Evolutionary conservation across 2,113 vertebrate species (phyloP).

Genomic region (Scomber colias): DNA sequence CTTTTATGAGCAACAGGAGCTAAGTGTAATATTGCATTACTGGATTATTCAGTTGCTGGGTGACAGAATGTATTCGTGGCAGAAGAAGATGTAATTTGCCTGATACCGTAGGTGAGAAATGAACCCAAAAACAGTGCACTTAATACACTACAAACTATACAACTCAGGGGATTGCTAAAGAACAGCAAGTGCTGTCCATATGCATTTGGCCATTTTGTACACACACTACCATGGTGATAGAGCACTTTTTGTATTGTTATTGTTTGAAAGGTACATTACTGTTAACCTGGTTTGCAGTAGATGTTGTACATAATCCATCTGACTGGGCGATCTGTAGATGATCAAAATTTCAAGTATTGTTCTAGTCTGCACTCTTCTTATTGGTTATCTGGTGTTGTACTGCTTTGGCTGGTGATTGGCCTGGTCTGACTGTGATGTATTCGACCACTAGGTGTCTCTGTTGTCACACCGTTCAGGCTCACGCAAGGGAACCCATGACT

Average conservation of each 20-base stretch:
- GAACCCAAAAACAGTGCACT: conserved; percentile 49
- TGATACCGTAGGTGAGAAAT: not conserved
- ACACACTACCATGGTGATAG: conserved; percentile 28
- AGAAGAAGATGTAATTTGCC: conserved; percentile 16
- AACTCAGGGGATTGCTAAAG: conserved; percentile 75
- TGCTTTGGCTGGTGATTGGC: conserved; percentile 54
- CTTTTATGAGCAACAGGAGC: not conserved
- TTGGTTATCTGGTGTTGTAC: not conserved
- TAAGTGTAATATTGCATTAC: not conserved
- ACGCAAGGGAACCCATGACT: conserved; percentile 15
- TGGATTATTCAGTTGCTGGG: not conserved
- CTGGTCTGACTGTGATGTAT: conserved; percentile 12
- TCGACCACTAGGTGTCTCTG: conserved; percentile 72
- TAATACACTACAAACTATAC: conserved; percentile 37
- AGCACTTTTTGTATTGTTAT: conserved; percentile 58
- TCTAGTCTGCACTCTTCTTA: conserved; percentile 11
- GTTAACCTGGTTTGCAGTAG: not conserved
- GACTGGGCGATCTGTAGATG: conserved; percentile 27
- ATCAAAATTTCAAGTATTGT: not conserved
- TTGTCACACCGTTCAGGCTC: conserved; percentile 38
- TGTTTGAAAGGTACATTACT: conserved; percentile 6
- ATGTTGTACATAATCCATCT: conserved; percentile 18
- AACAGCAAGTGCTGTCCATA: conserved; percentile 46
- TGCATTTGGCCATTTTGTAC: conserved; percentile 64
- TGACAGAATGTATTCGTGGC: conserved; percentile 19